A percentile compares a stretch with the other conserved stretches of the same genome.
phyloP scores from a whole-genome alignment of 2,113 vertebrate species.

The Xenopus laevis region DNA sequence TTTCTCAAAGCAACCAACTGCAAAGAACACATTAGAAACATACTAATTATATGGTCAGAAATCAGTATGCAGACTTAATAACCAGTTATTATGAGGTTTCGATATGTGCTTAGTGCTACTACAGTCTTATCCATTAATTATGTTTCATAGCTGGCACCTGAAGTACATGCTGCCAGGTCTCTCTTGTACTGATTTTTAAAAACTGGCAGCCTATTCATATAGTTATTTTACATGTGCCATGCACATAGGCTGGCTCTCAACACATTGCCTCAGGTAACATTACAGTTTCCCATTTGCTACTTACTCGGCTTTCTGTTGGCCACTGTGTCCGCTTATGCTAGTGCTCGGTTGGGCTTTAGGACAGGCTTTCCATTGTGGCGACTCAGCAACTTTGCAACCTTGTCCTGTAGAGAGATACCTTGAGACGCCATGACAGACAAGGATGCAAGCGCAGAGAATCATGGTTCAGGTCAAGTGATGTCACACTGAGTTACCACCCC shows the following conservation, averaged over 20 bases:
- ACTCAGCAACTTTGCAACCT: constrained; percentile 52
- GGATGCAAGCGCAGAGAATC: constrained; percentile 1
- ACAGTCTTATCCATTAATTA: too few species aligned
- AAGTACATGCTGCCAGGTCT: too few species aligned
- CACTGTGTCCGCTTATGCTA: constrained; percentile 70
- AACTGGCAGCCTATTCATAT: background rate
- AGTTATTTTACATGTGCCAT: background rate
- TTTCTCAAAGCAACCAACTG: too few species aligned
- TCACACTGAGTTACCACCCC: too few species aligned
- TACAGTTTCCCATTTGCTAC: constrained; percentile 11
- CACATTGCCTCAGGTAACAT: background rate
- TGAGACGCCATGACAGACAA: background rate
- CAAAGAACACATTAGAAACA: too few species aligned
- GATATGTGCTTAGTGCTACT: too few species aligned
- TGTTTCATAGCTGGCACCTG: too few species aligned
- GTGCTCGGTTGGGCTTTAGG: constrained; percentile 66
- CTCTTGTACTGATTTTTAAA: too few species aligned
- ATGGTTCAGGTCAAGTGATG: background rate
- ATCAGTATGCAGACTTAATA: too few species aligned
- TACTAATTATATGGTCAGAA: too few species aligned
- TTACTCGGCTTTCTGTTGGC: constrained; percentile 71
- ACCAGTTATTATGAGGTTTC: too few species aligned
- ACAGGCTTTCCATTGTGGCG: constrained; percentile 58
- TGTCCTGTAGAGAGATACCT: background rate
- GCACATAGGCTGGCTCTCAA: too few species aligned